Evolutionary conservation across 1,140 invertebrate species (phyloP).

Genomic region (Drosophila varians): DNA sequence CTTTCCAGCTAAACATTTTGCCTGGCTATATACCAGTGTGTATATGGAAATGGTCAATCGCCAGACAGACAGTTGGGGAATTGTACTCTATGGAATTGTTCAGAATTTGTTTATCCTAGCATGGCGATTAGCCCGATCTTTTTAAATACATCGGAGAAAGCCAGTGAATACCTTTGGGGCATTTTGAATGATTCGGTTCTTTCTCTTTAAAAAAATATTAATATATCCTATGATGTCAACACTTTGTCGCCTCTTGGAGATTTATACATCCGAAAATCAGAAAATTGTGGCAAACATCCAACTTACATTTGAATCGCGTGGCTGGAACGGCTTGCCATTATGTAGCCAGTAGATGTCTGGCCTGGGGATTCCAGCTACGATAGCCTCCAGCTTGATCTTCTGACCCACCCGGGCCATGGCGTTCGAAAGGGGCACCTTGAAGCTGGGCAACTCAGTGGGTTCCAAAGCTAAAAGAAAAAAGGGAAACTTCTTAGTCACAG

Average conservation of each 20-base stretch:
- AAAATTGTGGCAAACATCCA: background rate
- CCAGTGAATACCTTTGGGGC: background rate
- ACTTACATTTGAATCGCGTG: conserved; percentile 79
- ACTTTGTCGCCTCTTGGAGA: background rate
- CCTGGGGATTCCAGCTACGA: conserved; percentile 89
- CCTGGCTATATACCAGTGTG: conserved; percentile 10
- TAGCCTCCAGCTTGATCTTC: conserved; percentile 89
- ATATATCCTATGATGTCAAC: background rate
- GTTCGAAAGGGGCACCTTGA: conserved; percentile 87
- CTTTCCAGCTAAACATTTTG: conserved; percentile 47
- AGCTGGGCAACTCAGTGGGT: conserved; percentile 87
- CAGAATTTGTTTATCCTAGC: conserved; percentile 34
- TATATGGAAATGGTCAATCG: conserved; percentile 42
- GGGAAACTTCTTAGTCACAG: background rate
- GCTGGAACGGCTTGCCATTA: conserved; percentile 85
- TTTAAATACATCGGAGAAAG: too few relatives aligned
- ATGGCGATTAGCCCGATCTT: background rate
- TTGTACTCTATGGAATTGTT: conserved; percentile 35
- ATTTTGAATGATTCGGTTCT: background rate
- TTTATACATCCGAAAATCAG: conserved; percentile 1
- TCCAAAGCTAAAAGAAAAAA: conserved; percentile 84
- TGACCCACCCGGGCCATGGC: conserved; percentile 87
- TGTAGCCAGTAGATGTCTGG: conserved; percentile 88
- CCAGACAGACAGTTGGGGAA: conserved; percentile 39
- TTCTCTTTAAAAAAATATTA: background rate